Evolutionary conservation across 2,113 vertebrate genomes (phyloP), one percentile per base, ranked within the genome.

Genomic region (Pan troglodytes): DNA sequence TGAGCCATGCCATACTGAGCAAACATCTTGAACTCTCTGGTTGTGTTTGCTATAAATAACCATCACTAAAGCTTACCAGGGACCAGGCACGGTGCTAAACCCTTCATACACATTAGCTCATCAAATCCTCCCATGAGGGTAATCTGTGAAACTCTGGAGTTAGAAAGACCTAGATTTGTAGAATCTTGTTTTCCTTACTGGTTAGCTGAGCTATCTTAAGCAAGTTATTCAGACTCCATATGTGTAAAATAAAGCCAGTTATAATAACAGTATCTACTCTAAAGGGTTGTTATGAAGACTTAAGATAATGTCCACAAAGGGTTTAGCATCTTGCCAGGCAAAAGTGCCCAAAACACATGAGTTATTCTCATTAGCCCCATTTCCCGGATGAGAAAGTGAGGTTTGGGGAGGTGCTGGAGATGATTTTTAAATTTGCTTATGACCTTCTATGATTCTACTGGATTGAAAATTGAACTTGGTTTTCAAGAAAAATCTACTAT

Each of bases 361-460:
- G 35, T 38, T 61, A 3, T 22, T 40, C 59, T 78, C 59, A n/a
- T 11, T 8, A 38, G 64, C 55, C 68, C 79, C 82, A 61, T 68
- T 95, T 43, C 67, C 70, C 88, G 88, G 94, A 68, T 32, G 67
- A 73, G n/a, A 70, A 96, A 80, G 68, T 45, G 78, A 97, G 61
- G 35, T 61, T n/a, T 61, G 23, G 27, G 13, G 57, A 83, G 25
- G 10, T 35, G 6, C 4, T 0, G 2, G 17, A 3, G 43, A 38
- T 23, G 52, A 55, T 68, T 73, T 80, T 48, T 32, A 72, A 75
- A 89, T 83, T 72, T 76, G 48, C 32, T 61, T 38, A 8, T 91
- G 64, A 89, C 22, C 27, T 72, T 80, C 64, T 73, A 10, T 8
- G 78, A 92, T 52, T 79, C 88, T 43, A 22, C 4, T 43, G 48